Evolutionary conservation across 2,888 invertebrate species (phyloP).

Genomic region (Pseudococcus longispinus): DNA sequence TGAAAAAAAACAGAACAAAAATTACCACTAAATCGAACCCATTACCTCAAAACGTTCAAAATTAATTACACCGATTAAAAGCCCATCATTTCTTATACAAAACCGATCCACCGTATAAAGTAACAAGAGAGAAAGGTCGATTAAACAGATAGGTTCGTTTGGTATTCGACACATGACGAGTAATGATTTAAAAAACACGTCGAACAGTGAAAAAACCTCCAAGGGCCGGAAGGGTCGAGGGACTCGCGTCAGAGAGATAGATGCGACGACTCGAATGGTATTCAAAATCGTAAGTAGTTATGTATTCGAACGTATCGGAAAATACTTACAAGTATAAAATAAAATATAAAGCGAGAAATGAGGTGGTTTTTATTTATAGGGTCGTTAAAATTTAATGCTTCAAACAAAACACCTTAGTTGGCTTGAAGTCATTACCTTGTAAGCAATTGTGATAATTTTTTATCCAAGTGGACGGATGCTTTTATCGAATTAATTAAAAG

Average conservation of each 20-base stretch:
- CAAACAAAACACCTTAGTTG: constrained; percentile 25
- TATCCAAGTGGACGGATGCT: neutral
- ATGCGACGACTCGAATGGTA: neutral
- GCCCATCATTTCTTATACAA: neutral
- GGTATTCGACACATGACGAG: neutral
- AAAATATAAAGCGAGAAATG: neutral
- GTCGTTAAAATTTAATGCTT: constrained; percentile 40
- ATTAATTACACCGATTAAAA: neutral
- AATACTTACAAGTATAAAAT: neutral
- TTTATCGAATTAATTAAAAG: constrained; percentile 32
- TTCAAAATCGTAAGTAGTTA: neutral
- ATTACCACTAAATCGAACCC: too few relatives aligned
- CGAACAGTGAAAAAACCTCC: neutral
- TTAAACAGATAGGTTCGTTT: neutral
- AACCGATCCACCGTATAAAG: neutral
- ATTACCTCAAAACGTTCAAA: too few relatives aligned
- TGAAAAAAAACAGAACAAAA: too few relatives aligned
- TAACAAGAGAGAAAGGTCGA: neutral
- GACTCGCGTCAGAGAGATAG: neutral
- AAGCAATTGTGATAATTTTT: constrained; percentile 44
- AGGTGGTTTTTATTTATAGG: constrained; percentile 31
- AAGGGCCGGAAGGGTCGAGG: neutral
- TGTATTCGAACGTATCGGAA: neutral
- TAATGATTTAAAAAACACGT: neutral
- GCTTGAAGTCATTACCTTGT: constrained; percentile 39